A percentile compares a stretch with the other conserved stretches of the same genome.
Conservation (phyloP, 1,140 invertebrate species). For the Diorhabda carinulata region DNA sequence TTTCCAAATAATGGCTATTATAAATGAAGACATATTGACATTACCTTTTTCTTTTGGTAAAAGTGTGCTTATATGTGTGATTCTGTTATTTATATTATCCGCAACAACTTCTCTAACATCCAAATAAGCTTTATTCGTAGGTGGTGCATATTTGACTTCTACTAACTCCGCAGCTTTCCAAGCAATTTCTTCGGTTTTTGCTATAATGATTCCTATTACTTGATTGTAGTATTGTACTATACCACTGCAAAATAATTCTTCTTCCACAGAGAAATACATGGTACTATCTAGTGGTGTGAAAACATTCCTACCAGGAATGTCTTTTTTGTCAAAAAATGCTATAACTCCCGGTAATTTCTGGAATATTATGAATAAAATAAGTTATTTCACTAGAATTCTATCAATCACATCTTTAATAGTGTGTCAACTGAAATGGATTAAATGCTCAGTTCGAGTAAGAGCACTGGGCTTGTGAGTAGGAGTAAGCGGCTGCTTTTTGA, state of each 20-base stretch:
- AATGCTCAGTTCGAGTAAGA: no score
- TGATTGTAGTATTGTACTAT: conserved; percentile 65
- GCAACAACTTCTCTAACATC: conserved; percentile 56
- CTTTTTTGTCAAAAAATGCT: conserved; percentile 66
- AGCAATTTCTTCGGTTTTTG: conserved; percentile 57
- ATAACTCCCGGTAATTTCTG: conserved; percentile 61
- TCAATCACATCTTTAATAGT: no score
- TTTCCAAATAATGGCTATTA: no score
- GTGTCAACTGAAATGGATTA: no score
- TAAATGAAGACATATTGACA: no score
- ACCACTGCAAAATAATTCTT: conserved; percentile 51
- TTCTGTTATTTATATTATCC: conserved; percentile 24
- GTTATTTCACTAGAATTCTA: no score
- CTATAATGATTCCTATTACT: conserved; percentile 68
- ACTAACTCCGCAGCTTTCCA: conserved; percentile 62
- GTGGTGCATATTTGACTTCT: conserved; percentile 60
- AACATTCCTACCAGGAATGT: conserved; percentile 69
- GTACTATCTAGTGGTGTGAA: conserved; percentile 47
- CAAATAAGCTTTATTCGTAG: conserved; percentile 54
- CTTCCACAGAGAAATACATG: conserved; percentile 36
- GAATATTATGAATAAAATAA: not conserved
- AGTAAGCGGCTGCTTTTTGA: no score
- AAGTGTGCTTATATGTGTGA: conserved; percentile 28
- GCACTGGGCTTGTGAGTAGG: no score
- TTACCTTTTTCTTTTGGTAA: conserved; percentile 34